Evolutionary conservation across 2,888 invertebrate species (phyloP).

Genomic region (Micropterix aruncella): DNA sequence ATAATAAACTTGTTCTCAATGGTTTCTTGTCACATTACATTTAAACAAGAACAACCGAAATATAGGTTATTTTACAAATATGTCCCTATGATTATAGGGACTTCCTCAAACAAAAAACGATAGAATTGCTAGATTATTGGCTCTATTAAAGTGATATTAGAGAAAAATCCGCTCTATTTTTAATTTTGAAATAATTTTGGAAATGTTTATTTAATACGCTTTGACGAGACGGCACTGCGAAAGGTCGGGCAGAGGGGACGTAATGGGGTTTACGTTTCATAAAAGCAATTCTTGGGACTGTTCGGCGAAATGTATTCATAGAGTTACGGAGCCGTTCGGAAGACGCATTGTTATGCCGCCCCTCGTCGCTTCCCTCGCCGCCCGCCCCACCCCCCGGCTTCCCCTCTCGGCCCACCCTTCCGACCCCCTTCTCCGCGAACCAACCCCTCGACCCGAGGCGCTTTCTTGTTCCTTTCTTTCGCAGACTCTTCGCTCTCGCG

Average conservation of each 20-base stretch:
- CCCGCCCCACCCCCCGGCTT: background rate
- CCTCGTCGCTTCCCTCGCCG: background rate
- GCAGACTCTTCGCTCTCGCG: background rate
- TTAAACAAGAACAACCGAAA: too few species aligned
- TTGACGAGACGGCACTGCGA: background rate
- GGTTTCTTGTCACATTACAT: too few species aligned
- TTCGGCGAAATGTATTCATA: conserved; percentile 12
- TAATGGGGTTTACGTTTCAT: conserved; percentile 11
- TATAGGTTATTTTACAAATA: too few species aligned
- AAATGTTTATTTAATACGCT: too few species aligned
- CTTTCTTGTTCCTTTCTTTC: background rate
- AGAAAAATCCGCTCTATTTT: too few species aligned
- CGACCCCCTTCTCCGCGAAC: background rate
- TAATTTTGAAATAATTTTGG: too few species aligned
- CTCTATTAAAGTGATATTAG: too few species aligned
- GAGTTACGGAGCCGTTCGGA: conserved; percentile 10
- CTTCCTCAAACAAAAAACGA: too few species aligned
- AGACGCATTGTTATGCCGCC: conserved; percentile 11
- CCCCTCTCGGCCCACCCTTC: background rate
- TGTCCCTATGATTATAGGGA: too few species aligned
- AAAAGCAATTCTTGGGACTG: conserved; percentile 12
- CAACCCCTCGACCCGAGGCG: background rate
- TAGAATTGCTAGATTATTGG: too few species aligned
- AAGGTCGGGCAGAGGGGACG: conserved; percentile 1
- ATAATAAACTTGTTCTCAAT: too few species aligned